Evolutionary conservation across 1,140 invertebrate species (phyloP).

Genomic region (Trypoxylus dichotomus): DNA sequence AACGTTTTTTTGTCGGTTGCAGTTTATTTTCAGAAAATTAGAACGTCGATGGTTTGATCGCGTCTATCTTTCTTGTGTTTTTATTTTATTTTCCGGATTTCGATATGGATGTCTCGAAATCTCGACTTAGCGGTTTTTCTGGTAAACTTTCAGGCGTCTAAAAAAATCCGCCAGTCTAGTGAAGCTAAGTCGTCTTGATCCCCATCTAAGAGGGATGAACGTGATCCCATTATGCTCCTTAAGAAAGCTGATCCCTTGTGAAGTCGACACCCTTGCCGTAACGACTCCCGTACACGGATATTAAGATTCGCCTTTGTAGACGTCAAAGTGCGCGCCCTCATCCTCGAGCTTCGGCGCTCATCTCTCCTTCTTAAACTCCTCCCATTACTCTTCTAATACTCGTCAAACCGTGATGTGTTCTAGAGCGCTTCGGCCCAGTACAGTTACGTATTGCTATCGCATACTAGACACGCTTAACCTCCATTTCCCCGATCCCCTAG

Average conservation of each 20-base stretch:
- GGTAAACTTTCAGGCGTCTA: neutral
- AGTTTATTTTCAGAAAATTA: no score
- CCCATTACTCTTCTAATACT: neutral
- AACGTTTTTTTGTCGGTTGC: no score
- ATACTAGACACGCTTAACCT: neutral
- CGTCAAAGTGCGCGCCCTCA: slow-evolving; percentile 46
- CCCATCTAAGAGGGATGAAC: slow-evolving; percentile 53
- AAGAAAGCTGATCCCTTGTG: slow-evolving; percentile 52
- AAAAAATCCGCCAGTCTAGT: slow-evolving; percentile 10
- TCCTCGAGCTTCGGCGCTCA: slow-evolving; percentile 32
- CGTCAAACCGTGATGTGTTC: neutral
- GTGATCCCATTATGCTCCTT: slow-evolving; percentile 54
- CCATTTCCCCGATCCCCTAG: neutral
- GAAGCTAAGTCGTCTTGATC: slow-evolving; percentile 48
- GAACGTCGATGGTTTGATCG: no score
- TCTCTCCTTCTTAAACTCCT: neutral
- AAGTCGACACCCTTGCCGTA: slow-evolving; percentile 51
- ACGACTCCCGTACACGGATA: slow-evolving; percentile 49
- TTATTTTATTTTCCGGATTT: neutral
- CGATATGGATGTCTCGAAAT: neutral
- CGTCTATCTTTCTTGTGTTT: neutral
- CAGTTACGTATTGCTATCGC: neutral
- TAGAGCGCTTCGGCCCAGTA: neutral
- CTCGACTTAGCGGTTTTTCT: neutral
- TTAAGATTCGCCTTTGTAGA: slow-evolving; percentile 50